Evolutionary conservation across 2,797 vertebrate species (phyloP), one percentile per base, ranked within the genome.

Genomic region (Dicrostonyx torquatus): DNA sequence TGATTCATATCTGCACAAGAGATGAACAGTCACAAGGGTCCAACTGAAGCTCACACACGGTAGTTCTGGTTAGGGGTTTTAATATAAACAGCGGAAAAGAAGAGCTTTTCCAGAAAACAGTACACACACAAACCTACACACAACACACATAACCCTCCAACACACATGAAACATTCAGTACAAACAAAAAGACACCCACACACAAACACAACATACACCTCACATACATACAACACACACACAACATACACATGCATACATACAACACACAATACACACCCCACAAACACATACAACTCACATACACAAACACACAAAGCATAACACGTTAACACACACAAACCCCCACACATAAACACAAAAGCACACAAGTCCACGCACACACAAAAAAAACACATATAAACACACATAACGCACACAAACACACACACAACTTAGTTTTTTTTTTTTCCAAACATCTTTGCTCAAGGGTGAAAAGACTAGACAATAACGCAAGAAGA

Each of bases 61-160:
- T 72, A 66, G 45, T 64, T 92, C 11, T 85, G 55, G 29, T 58
- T 94, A n/a, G 18, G 12, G 12, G 78, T 93, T 92, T 87, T 82
- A 75, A 86, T 43, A 55, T 17, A 78, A 31, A 91, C 24, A 37
- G 86, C 87, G 68, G 48, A 55, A 82, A 94, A 37, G 18, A 29
- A 89, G 22, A 87, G 15, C 18, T 34, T 85, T 77, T 43, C 72
- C 58, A 86, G 48, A 86, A 86, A 43, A 77, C 11, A 37, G 48
- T 7, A 22, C 45, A 76, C 3, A 50, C 13, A 60, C 24, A n/a
- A 34, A 50, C 31, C 31, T 17, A 68, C 29, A 68, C 68, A 68
- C n/a, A 37, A n/a, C 14, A 70, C n/a, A 37, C 34, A 70, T 70
- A 70, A 34, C 31, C 29, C 64, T 58, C 64, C 66, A 70, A 70